Percentiles rank a stretch among this genome's conserved stretches.
Evolutionary conservation across 2,888 invertebrate species (phyloP).

Genomic region (Aromia moschata): DNA sequence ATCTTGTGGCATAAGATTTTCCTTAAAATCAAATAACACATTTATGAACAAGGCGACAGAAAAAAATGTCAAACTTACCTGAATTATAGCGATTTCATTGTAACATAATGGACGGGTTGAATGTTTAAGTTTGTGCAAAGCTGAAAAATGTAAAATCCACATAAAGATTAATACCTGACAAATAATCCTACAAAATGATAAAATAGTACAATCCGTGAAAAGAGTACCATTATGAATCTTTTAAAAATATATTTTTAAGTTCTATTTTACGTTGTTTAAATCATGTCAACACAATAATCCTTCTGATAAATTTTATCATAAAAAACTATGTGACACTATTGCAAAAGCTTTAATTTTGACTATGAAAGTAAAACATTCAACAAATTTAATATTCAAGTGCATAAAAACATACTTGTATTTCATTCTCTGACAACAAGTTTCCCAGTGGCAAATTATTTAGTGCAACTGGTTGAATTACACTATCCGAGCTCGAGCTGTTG

Average conservation of each 20-base stretch:
- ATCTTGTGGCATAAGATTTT: slow-evolving; percentile 52
- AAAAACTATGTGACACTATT: too few relatives aligned
- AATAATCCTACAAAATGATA: background rate
- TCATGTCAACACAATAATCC: too few relatives aligned
- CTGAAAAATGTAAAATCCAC: slow-evolving; percentile 59
- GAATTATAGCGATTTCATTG: slow-evolving; percentile 85
- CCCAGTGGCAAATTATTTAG: slow-evolving; percentile 43
- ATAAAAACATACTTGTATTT: slow-evolving; percentile 68
- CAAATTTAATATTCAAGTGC: too few relatives aligned
- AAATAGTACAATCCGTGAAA: background rate
- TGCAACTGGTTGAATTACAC: slow-evolving; percentile 33
- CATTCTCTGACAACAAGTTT: slow-evolving; percentile 71
- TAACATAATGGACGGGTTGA: slow-evolving; percentile 87
- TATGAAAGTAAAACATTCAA: too few relatives aligned
- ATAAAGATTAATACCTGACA: background rate
- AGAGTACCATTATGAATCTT: slow-evolving; percentile 6
- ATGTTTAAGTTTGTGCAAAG: slow-evolving; percentile 81
- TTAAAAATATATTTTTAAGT: too few relatives aligned
- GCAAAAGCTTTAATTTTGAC: too few relatives aligned
- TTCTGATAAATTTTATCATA: too few relatives aligned
- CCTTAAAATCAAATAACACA: slow-evolving; percentile 47
- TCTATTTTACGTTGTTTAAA: too few relatives aligned
- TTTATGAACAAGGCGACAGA: slow-evolving; percentile 11
- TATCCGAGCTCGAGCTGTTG: slow-evolving; percentile 61
- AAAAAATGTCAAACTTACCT: slow-evolving; percentile 60